Base-by-base conservation (phyloP, 2,888 invertebrate species). In the Meganola albula region DNA sequence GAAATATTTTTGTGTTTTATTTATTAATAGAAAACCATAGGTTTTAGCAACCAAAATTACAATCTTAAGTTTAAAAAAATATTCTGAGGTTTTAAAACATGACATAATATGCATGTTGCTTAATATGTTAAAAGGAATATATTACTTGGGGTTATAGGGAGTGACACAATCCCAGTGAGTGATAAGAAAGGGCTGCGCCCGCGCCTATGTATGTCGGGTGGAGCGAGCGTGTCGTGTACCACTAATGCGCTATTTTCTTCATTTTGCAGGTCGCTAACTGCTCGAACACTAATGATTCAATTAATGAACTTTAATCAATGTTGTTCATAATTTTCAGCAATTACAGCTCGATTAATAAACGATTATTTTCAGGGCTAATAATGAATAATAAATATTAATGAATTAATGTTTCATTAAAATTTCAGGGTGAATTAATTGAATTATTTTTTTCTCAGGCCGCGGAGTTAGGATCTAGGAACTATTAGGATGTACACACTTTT, bases 311-410 rank as follows among this genome's bases (percentile, higher is more conserved):
- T 39, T 59, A 61, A 57, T 67, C 46, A 63, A 41, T 5, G 32
- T 48, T 42, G 37, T 45, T 48, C 18, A 56, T 58, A 57, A 59
- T 58, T 77, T 80, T 74, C 79, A 80, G 78, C 67, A 49, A 58
- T 67, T 50, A 53, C 67, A 60, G 59, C 50, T 56, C 63, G 57
- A 58, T 48, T 34, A 44, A 38, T 44, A 43, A 62, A 70, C 57
- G 53, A 73, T 78, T 77, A 68, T 77, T 82, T 83, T 80, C 82
- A 83, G 82, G 66, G 66, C 63, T 80, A 77, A 79, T 50, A 31
- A 25, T 16, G 6, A 16, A n/a, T n/a, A n/a, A n/a, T n/a, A n/a
- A 5, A 16, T 16, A 16, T 5, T 16, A 20, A 20, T 20, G 20
- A 20, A n/a, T n/a, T n/a, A n/a, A 24, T 53, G 43, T 51, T 50